These are phyloP conservation scores for Holacanthella duospinosa DNA, from an alignment of 2,888 invertebrate species.

Conservation along the genomic window DNA sequence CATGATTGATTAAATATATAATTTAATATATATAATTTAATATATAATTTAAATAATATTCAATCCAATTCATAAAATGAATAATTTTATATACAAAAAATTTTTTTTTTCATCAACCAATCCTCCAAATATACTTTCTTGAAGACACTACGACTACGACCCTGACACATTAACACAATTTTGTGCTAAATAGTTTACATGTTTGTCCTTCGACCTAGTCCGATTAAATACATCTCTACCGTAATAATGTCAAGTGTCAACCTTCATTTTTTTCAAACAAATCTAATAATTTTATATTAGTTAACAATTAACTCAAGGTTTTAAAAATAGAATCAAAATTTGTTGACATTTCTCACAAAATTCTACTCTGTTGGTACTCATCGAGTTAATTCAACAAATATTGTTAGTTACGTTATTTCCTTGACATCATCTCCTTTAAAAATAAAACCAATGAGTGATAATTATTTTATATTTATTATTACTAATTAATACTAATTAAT, in stretches of 20 bases:
- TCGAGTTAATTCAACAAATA: not conserved
- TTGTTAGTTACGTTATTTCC: not conserved
- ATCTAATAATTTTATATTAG: too few species aligned
- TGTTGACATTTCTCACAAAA: not conserved
- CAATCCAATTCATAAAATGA: too few species aligned
- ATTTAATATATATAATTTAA: too few species aligned
- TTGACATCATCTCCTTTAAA: not conserved
- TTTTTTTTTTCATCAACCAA: not conserved
- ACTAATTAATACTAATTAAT: too few species aligned
- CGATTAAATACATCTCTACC: not conserved
- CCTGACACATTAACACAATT: constrained; percentile 3
- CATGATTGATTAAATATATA: too few species aligned
- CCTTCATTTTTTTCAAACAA: too few species aligned
- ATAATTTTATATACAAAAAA: too few species aligned
- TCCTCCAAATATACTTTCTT: not conserved
- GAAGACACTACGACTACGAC: not conserved
- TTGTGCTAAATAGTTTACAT: not conserved
- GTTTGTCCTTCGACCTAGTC: not conserved
- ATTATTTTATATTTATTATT: too few species aligned
- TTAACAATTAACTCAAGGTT: too few species aligned
- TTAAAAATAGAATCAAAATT: not conserved
- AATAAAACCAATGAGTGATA: too few species aligned
- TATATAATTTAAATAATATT: too few species aligned
- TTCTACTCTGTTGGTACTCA: not conserved
- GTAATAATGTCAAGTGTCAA: too few species aligned